These are phyloP conservation scores for Phymastichus coffea DNA, from an alignment of 1,140 invertebrate species.

Conservation along the genomic window DNA sequence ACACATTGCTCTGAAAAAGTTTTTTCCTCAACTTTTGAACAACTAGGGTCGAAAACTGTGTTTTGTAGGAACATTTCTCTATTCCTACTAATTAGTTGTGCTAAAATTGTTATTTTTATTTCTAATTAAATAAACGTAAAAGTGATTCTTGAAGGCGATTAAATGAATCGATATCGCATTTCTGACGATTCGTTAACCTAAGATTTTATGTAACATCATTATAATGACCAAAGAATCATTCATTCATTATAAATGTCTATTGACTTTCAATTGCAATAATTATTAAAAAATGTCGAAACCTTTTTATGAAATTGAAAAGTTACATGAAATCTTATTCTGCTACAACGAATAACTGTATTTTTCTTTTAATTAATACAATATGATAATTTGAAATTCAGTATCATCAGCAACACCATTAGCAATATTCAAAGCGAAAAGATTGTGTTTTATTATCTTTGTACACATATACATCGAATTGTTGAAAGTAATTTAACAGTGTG, in stretches of 20 bases:
- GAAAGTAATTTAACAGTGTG: conserved; percentile 36
- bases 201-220: conserved; percentile 37
- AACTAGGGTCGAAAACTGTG: neutral
- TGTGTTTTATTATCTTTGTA: conserved; percentile 40
- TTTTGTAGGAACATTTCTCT: neutral
- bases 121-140: neutral
- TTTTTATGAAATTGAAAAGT: too few relatives aligned
- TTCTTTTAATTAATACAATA: conserved; percentile 9
- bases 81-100: conserved; percentile 7
- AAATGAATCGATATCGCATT: conserved; percentile 25
- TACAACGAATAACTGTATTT: conserved; percentile 11
- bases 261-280: conserved; percentile 24
- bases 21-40: neutral
- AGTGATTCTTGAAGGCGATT: neutral
- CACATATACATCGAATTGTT: conserved; percentile 39
- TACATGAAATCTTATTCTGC: conserved; percentile 20
- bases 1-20: neutral
- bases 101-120: conserved; percentile 13
- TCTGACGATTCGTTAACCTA: conserved; percentile 23
- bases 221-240: conserved; percentile 34
- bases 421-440: conserved; percentile 17
- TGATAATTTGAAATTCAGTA: conserved; percentile 13
- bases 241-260: conserved; percentile 17
- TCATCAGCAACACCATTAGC: conserved; percentile 6
- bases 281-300: too few relatives aligned